Evolutionary conservation across 2,113 vertebrate species (phyloP).

Genomic region (Aepyceros melampus): DNA sequence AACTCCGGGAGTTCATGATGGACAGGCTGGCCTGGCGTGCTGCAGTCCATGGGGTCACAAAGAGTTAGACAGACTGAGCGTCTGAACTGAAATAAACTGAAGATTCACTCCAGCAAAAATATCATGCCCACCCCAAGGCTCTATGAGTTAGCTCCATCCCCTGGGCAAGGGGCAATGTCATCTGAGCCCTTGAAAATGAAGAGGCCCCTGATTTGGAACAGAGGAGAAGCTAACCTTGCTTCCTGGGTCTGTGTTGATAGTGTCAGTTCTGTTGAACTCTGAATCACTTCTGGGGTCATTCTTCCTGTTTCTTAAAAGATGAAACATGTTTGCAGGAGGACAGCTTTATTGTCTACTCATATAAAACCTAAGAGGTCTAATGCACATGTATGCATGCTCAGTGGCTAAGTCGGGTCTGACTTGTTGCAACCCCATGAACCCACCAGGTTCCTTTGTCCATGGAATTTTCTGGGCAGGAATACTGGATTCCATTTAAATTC

Average conservation of each 20-base stretch:
- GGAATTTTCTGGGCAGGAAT: background rate
- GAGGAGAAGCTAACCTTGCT: background rate
- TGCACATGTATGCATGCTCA: background rate
- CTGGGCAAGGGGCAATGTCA: background rate
- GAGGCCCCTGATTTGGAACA: background rate
- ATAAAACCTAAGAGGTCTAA: background rate
- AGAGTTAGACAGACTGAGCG: background rate
- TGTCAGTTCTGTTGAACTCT: background rate
- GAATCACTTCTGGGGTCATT: background rate
- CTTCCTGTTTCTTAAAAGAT: background rate
- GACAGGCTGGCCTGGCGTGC: background rate
- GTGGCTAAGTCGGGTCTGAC: background rate
- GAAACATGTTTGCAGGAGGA: background rate
- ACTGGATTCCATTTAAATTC: background rate
- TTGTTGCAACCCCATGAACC: background rate
- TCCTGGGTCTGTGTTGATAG: background rate
- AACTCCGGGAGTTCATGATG: background rate
- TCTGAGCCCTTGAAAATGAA: background rate
- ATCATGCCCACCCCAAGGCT: background rate
- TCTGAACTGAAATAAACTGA: background rate
- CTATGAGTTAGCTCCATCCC: background rate
- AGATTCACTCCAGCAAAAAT: rapidly evolving
- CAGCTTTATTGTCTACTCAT: background rate
- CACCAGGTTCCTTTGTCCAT: background rate
- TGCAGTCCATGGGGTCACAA: background rate